Percentiles rank a stretch among this genome's conserved stretches.
These are phyloP conservation scores for Callipepla californica DNA, from an alignment of 2,113 vertebrate genomes.

Conservation along the genomic window DNA sequence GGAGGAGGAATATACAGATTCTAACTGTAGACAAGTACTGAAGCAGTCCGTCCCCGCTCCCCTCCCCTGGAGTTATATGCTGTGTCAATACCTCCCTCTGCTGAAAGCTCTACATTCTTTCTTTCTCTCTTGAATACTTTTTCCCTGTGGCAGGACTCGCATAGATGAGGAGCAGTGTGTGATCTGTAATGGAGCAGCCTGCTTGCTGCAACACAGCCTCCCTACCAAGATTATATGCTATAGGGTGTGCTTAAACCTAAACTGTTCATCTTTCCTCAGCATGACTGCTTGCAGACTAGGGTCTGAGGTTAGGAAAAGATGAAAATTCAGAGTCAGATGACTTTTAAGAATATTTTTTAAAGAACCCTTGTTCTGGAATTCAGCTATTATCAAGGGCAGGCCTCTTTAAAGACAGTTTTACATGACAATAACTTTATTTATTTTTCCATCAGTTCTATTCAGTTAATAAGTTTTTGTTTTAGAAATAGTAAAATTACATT, in stretches of 20 bases:
- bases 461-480: constrained; percentile 46
- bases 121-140: not conserved
- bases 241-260: not conserved
- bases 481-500: constrained; percentile 44
- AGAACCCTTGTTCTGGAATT: not conserved
- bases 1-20: not conserved
- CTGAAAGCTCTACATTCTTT: constrained; percentile 70
- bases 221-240: not conserved
- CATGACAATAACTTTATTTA: not conserved
- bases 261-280: not conserved
- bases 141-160: not conserved
- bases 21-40: not conserved
- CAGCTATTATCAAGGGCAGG: not conserved
- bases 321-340: constrained; percentile 1
- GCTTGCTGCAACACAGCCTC: not conserved
- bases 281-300: not conserved
- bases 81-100: constrained; percentile 79
- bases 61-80: constrained; percentile 31
- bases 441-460: constrained; percentile 15
- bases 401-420: constrained; percentile 1
- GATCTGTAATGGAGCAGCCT: not conserved
- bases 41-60: not conserved
- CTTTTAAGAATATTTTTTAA: constrained; percentile 35
- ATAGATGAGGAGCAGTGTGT: not conserved
- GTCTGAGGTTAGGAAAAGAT: constrained; percentile 4